Conservation (phyloP, 2,888 invertebrate species). For the Teleiodes luculella region DNA sequence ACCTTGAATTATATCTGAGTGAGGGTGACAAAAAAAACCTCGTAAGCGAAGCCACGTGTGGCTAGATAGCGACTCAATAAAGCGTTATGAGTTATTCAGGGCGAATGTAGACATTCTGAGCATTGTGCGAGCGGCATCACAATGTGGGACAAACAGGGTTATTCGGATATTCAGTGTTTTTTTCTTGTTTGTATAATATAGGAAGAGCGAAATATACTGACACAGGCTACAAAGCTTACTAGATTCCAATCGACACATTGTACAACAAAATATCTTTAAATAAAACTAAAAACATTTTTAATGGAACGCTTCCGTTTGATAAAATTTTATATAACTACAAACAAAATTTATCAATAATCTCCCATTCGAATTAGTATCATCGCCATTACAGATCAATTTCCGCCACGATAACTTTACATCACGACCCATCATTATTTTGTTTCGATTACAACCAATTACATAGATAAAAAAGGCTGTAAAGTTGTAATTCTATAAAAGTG, state of each 20-base stretch:
- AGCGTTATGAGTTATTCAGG: constrained; percentile 35
- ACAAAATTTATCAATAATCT: neutral
- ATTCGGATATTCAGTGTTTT: neutral
- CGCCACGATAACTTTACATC: neutral
- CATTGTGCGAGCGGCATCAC: constrained; percentile 26
- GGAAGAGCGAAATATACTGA: no score
- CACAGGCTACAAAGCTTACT: no score
- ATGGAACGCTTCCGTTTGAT: no score
- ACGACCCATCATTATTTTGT: neutral
- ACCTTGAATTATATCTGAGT: no score
- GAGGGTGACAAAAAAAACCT: no score
- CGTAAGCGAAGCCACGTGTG: neutral
- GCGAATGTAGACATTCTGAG: constrained; percentile 32
- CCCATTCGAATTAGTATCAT: no score
- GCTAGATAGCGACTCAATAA: constrained; percentile 25
- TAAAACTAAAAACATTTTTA: no score
- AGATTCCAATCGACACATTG: no score
- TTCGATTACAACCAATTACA: constrained; percentile 1
- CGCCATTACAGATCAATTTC: no score
- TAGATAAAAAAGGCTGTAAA: neutral
- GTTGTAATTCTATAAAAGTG: neutral
- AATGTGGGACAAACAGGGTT: constrained; percentile 9
- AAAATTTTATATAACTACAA: no score
- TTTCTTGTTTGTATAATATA: no score
- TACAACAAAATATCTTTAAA: no score